phyloP scores from a whole-genome alignment of 2,113 vertebrate genomes.

The Brienomyrus brachyistius region DNA sequence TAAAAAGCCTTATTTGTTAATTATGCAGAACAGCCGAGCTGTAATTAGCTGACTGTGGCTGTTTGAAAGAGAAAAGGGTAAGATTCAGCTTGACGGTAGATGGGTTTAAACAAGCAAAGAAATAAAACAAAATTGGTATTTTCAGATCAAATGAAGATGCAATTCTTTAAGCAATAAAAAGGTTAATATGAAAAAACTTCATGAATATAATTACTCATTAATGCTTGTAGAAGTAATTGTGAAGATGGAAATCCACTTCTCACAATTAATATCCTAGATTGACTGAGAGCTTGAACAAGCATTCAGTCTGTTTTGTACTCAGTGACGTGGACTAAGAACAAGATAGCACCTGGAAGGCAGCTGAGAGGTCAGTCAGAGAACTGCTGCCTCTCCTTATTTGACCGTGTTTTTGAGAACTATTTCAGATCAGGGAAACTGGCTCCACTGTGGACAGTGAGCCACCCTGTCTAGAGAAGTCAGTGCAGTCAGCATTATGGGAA shows the following conservation, averaged over 20 bases:
- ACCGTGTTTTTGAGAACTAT: not conserved
- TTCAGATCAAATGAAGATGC: not conserved
- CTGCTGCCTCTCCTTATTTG: not conserved
- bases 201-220: not conserved
- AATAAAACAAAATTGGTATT: not conserved
- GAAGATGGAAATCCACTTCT: not conserved
- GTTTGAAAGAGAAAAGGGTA: not conserved
- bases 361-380: not conserved
- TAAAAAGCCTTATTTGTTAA: slow-evolving; percentile 17
- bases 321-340: not conserved
- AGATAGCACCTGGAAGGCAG: not conserved
- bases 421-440: not conserved
- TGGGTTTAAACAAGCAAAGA: not conserved
- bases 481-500: not conserved
- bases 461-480: not conserved
- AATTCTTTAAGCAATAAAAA: not conserved
- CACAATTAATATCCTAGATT: not conserved
- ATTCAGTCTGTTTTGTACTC: not conserved
- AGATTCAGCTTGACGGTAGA: not conserved
- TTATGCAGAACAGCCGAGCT: slow-evolving; percentile 19
- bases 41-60: slow-evolving; percentile 1
- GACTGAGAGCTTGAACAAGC: not conserved
- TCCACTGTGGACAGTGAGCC: not conserved
- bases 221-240: not conserved
- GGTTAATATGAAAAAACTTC: not conserved